Base-by-base conservation (phyloP, 2,113 vertebrate genomes). In the Trachemys scripta region DNA sequence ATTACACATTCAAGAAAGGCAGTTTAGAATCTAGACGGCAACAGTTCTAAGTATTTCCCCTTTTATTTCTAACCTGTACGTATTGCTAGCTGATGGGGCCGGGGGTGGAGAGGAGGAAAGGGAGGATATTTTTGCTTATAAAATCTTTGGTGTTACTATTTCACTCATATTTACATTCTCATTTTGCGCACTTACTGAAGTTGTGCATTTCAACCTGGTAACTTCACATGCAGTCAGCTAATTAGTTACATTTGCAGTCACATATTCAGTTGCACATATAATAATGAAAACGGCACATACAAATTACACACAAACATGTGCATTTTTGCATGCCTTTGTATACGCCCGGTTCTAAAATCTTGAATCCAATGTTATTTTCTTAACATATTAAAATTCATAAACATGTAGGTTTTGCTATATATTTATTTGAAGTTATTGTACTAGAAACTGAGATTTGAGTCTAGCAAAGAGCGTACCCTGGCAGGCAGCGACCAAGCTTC, bases 21-120 rank as follows among this genome's bases (percentile, higher is more conserved):
- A 53, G 31, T 84, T 94, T 49, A 82, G 65, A 72, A 38, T 38
- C n/a, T 72, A 72, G 65, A 91, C 89, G 59, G 75, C 20, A 76
- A 76, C 59, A 35, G 10, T 69, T 85, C 47, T 87, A 54, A 49
- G 14, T 38, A 17, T 85, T 92, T 47, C 76, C 29, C 79, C 29
- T 80, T 85, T 8, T 83, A 20, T 95, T 90, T 59, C 84, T 89
- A 87, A 85, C 9, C 35, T 50, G 27, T n/a, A 87, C 0, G 1
- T 35, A 6, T 16, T 1, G 0, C 13, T 38, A 87, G 78, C 47
- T 80, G 65, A 62, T 13, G 8, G 8, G 62, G 31, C 31, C 16
- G 16, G 17, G n/a, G n/a, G 2, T 3, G 12, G 13, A 31, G 9
- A 19, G n/a, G 1, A 5, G 29, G 29, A 10, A 20, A 79, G 31